Conservation (phyloP, 2,113 vertebrate genomes). For the Platycercus adscitus region DNA sequence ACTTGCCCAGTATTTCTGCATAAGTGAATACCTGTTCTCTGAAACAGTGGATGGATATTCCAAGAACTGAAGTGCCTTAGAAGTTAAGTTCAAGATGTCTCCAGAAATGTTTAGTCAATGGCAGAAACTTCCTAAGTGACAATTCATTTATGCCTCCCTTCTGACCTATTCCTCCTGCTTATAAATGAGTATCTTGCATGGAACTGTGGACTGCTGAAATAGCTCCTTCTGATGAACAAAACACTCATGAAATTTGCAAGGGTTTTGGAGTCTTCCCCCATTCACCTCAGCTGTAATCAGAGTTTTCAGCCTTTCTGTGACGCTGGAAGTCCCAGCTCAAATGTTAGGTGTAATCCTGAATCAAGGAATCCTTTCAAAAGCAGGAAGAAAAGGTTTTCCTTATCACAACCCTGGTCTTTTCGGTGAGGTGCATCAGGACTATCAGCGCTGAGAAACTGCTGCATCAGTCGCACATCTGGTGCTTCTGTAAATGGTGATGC, state of each 20-base stretch:
- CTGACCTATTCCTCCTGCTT: not conserved
- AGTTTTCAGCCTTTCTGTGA: not conserved
- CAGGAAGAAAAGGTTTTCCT: not conserved
- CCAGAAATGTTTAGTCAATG: not conserved
- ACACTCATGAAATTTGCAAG: not conserved
- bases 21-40: not conserved
- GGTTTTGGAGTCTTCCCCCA: not conserved
- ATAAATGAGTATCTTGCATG: not conserved
- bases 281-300: not conserved
- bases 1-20: not conserved
- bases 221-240: not conserved
- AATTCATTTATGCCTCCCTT: not conserved
- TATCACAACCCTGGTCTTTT: not conserved
- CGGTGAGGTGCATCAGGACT: not conserved
- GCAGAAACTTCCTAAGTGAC: not conserved
- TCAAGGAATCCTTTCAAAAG: not conserved
- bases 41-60: not conserved
- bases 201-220: not conserved
- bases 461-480: not conserved
- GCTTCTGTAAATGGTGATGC: not conserved
- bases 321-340: not conserved
- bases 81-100: not conserved
- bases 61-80: not conserved
- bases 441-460: not conserved
- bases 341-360: not conserved